These are phyloP conservation scores for Sinocyclocheilus grahami DNA, from an alignment of 2,113 vertebrate species.

Conservation along the genomic window DNA sequence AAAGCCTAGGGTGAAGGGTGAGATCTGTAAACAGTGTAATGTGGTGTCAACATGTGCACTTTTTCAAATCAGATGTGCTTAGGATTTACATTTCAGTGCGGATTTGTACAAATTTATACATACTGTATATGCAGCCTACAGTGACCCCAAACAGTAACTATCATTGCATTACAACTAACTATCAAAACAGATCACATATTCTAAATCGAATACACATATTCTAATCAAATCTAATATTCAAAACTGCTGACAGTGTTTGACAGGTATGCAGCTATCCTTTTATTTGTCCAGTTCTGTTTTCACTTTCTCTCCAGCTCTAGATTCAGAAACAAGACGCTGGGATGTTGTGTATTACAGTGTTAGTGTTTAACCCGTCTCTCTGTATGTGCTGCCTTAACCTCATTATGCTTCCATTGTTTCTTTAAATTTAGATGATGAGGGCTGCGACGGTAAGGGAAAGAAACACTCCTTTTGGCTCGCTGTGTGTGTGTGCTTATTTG, in stretches of 20 bases:
- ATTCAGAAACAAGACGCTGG: neutral
- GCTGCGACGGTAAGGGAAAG: slow-evolving; percentile 47
- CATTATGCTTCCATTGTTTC: slow-evolving; percentile 7
- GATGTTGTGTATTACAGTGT: neutral
- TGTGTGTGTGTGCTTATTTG: neutral
- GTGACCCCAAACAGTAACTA: neutral
- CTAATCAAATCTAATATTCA: neutral
- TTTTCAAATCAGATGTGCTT: neutral
- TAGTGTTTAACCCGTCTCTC: slow-evolving; percentile 30
- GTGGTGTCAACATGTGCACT: neutral
- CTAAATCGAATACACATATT: too few species aligned
- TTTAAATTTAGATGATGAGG: slow-evolving; percentile 43
- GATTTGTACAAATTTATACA: neutral
- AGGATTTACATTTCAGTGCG: neutral
- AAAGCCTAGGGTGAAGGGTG: neutral
- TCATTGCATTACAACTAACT: neutral
- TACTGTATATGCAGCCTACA: neutral
- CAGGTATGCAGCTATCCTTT: neutral
- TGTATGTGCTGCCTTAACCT: slow-evolving; percentile 12
- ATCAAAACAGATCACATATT: neutral
- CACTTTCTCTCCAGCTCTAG: neutral
- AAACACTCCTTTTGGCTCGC: slow-evolving; percentile 1
- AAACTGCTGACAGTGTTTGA: neutral
- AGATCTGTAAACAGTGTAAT: neutral
- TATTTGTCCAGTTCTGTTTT: neutral